These are phyloP conservation scores for Montifringilla adamsi DNA, from an alignment of 2,113 vertebrate species.

Conservation along the genomic window DNA sequence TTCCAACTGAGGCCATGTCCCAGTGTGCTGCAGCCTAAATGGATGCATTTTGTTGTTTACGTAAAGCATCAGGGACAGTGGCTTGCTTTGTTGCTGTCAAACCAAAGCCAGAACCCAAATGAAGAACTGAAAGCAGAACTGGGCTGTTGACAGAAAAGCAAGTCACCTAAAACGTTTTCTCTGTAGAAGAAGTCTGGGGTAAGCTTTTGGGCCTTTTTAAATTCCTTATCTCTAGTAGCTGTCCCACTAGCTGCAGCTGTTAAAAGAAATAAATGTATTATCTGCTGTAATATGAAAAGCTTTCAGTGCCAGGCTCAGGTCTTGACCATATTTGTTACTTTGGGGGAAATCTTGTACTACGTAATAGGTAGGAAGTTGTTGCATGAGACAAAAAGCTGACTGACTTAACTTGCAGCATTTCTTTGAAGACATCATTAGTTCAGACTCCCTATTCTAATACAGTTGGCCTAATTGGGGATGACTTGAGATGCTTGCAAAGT, in stretches of 20 bases:
- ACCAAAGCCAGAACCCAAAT: background rate
- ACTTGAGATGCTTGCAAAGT: background rate
- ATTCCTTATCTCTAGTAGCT: background rate
- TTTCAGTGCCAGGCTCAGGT: background rate
- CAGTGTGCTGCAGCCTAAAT: background rate
- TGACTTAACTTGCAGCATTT: background rate
- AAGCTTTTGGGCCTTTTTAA: background rate
- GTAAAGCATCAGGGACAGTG: background rate
- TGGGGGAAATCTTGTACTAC: background rate
- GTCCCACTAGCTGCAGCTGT: background rate
- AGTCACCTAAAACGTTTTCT: background rate
- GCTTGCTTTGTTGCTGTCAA: background rate
- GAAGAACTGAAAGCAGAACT: constrained; percentile 1
- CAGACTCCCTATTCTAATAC: background rate
- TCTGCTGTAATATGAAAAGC: background rate
- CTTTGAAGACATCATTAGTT: background rate
- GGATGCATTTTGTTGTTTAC: background rate
- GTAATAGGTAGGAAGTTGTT: background rate
- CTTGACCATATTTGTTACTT: background rate
- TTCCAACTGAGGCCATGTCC: background rate
- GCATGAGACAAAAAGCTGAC: background rate
- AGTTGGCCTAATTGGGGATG: background rate
- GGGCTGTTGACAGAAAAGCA: background rate
- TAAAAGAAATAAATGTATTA: background rate
- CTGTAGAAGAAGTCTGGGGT: background rate